A percentile compares a stretch with the other conserved stretches of the same genome.
phyloP scores from a whole-genome alignment of 2,888 invertebrate species.

The Gastrophysa polygoni region DNA sequence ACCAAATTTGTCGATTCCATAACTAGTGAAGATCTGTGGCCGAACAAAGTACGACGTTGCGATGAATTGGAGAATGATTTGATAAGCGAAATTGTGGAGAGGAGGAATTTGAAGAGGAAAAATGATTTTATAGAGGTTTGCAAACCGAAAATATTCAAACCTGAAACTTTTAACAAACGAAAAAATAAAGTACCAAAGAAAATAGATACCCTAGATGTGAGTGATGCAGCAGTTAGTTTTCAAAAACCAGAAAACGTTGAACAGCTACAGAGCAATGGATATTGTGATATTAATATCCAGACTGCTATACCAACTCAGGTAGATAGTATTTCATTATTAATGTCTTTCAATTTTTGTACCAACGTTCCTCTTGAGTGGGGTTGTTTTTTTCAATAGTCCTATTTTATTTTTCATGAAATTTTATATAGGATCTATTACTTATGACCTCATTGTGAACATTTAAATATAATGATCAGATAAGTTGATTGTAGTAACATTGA shows the following conservation, averaged over 20 bases:
- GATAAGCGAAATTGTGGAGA: constrained; percentile 52
- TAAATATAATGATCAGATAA: too few species aligned
- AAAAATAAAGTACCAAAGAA: constrained; percentile 57
- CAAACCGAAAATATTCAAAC: constrained; percentile 49
- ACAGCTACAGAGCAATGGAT: background rate
- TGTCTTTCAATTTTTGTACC: too few species aligned
- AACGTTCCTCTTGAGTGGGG: too few species aligned
- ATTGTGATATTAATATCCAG: constrained; percentile 2
- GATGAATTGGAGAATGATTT: constrained; percentile 50
- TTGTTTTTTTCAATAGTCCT: too few species aligned
- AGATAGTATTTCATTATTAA: background rate
- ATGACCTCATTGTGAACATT: too few species aligned
- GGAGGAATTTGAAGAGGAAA: constrained; percentile 51
- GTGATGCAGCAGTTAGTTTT: constrained; percentile 10
- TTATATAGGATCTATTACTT: too few species aligned
- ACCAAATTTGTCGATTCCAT: constrained; percentile 33
- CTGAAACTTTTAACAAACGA: constrained; percentile 49
- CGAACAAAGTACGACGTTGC: constrained; percentile 40
- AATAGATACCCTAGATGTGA: constrained; percentile 39
- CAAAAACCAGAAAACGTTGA: background rate
- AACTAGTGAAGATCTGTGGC: constrained; percentile 26
- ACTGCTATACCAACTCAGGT: constrained; percentile 1
- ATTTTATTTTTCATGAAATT: too few species aligned
- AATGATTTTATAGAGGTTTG: constrained; percentile 38
- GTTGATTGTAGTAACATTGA: too few species aligned